Conservation (phyloP, 2,888 invertebrate genomes). For the Agrilus mali region DNA sequence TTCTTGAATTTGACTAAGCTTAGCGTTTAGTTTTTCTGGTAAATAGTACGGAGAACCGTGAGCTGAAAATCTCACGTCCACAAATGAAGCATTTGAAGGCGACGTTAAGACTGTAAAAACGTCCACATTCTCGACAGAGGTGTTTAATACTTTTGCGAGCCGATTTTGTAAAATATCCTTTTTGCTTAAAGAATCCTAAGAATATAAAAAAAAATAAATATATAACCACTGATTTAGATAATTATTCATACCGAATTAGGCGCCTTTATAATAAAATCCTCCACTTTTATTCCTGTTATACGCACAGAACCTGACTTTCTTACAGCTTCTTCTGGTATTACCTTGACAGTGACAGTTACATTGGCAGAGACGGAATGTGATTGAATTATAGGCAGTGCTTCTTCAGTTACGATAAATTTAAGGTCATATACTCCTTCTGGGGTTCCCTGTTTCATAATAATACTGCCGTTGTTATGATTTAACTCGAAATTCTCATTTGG, state of each 20-base stretch:
- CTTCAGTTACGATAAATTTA: constrained; percentile 62
- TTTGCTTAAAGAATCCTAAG: constrained; percentile 48
- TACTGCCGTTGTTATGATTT: constrained; percentile 68
- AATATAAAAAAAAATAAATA: constrained; percentile 8
- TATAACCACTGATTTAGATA: background rate
- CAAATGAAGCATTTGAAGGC: constrained; percentile 45
- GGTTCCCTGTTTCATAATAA: constrained; percentile 70
- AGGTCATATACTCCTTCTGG: constrained; percentile 63
- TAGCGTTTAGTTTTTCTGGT: constrained; percentile 76
- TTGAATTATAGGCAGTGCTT: constrained; percentile 41
- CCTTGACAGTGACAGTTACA: constrained; percentile 76
- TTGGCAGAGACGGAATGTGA: constrained; percentile 66
- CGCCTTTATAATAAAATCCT: constrained; percentile 63
- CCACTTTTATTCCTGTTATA: constrained; percentile 66
- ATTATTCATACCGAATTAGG: constrained; percentile 35
- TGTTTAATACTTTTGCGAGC: constrained; percentile 61
- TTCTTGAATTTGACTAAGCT: constrained; percentile 59
- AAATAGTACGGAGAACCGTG: constrained; percentile 91
- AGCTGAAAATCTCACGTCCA: constrained; percentile 85
- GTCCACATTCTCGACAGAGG: constrained; percentile 73
- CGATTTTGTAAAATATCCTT: constrained; percentile 50
- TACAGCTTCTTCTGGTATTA: constrained; percentile 85
- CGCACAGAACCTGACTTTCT: constrained; percentile 85
- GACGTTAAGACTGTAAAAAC: constrained; percentile 82
- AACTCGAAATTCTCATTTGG: constrained; percentile 54